Evolutionary conservation across 37 sponge, comb jelly and placozoan species (phyloP), one percentile per base, ranked within the genome.

Genomic region (Mnemiopsis leidyi): DNA sequence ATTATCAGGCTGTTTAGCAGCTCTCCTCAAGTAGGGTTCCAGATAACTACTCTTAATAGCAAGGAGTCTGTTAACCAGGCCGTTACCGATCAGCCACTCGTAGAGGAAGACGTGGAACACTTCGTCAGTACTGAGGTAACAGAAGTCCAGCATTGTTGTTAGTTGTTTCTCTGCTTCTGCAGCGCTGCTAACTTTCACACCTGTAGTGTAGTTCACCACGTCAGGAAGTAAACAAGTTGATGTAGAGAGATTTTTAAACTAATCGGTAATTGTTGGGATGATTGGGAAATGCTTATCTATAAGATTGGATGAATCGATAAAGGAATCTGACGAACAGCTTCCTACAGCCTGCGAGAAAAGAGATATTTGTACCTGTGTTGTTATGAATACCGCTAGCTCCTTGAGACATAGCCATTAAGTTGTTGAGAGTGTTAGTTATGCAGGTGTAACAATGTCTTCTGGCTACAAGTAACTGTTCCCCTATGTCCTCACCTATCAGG

Each of bases 31-130:
- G 26, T 40, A 85, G 0, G 90, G 90, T 26, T 85, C 90, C 90
- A 85, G 24, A 28, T 40, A 85, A 39, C 90, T 85, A 21, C 90
- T 85, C 36, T 33, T 38, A 23, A 97, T 95, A 93, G 97, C 95
- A 30, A 98, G 95, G 32, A 98, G 94, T 68, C 92, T 92, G 82
- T 96, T 97, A 0, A 92, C 38, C 30, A 95, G 93, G 20, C 93
- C 82, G 28, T 40, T 82, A 0, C 93, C 38, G 39, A 97, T 94
- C 92, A 97, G 76, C 96, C 98, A 97, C 68, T 94, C 93, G 95
- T 99, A 99, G 32, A 96, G 92, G 5, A 94, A 88, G 34, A 96
- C 95, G 76, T 99, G 99, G 69, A 99, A 94, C 92, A 99, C 93
- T 34, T 92, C 73, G 48, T 92, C 73, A 69, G 36, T 92, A 20